Evolutionary conservation across 2,888 invertebrate species (phyloP).

Genomic region (Diaphora mendica): DNA sequence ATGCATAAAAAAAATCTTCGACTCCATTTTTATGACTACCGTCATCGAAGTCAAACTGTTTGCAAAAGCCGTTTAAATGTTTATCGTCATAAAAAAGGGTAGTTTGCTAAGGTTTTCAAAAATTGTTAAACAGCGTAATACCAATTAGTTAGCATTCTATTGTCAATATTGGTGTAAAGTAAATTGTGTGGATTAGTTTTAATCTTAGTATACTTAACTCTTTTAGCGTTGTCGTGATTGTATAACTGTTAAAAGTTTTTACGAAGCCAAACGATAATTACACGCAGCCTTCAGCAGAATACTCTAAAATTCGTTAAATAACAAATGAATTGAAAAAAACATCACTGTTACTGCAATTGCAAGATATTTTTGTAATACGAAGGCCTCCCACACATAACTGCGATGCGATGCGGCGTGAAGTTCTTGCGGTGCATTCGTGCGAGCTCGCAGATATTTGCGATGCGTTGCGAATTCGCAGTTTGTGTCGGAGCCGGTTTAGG

Average conservation of each 20-base stretch:
- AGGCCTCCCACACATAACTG: neutral
- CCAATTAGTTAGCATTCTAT: neutral
- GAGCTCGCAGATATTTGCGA: too few relatives aligned
- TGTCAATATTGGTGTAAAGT: neutral
- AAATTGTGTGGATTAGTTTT: neutral
- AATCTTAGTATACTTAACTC: neutral
- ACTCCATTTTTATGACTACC: neutral
- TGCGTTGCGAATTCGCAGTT: too few relatives aligned
- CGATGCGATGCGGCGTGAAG: too few relatives aligned
- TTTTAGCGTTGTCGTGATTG: neutral
- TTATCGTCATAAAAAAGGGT: neutral
- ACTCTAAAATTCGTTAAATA: slow-evolving; percentile 10
- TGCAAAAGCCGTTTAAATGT: neutral
- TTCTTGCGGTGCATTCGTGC: too few relatives aligned
- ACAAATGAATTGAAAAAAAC: slow-evolving; percentile 28
- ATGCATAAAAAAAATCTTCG: too few relatives aligned
- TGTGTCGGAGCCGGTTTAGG: too few relatives aligned
- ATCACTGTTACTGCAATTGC: slow-evolving; percentile 67
- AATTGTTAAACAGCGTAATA: neutral
- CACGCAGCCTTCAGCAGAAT: slow-evolving; percentile 21
- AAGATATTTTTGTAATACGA: slow-evolving; percentile 70
- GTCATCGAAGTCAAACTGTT: neutral
- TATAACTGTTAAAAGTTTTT: neutral
- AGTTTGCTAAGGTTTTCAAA: neutral
- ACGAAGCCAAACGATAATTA: neutral